These are phyloP conservation scores for Characodon lateralis DNA, from an alignment of 2,797 vertebrate genomes.

Conservation along the genomic window DNA sequence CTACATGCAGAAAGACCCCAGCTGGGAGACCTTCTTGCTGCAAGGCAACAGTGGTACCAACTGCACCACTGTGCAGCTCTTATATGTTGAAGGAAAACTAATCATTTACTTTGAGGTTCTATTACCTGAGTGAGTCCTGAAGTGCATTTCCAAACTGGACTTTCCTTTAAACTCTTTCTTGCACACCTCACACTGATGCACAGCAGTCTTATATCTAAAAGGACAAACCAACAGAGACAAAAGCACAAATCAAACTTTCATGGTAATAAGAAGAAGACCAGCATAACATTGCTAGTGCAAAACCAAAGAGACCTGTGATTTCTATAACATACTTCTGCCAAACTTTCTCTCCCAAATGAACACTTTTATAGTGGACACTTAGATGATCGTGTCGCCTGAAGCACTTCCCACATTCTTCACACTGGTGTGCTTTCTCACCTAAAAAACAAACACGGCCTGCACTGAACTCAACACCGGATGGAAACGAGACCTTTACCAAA, in stretches of 20 bases:
- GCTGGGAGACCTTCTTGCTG: too few relatives aligned
- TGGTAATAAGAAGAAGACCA: neutral
- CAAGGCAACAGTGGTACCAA: too few relatives aligned
- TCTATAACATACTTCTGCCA: slow-evolving; percentile 91
- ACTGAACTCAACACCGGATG: neutral
- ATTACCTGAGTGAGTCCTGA: slow-evolving; percentile 97
- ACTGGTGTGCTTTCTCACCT: slow-evolving; percentile 98
- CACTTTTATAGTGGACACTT: slow-evolving; percentile 95
- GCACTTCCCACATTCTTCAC: slow-evolving; percentile 98
- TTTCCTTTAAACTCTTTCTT: slow-evolving; percentile 99
- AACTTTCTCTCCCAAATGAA: slow-evolving; percentile 96
- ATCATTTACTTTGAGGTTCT: neutral
- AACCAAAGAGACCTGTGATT: neutral
- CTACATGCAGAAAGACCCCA: too few relatives aligned
- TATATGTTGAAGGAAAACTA: neutral
- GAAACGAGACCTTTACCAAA: neutral
- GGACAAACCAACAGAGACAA: neutral
- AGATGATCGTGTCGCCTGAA: slow-evolving; percentile 96
- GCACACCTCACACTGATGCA: slow-evolving; percentile 98
- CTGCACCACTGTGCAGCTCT: too few relatives aligned
- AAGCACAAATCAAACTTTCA: neutral
- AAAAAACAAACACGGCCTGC: slow-evolving; percentile 1
- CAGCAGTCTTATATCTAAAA: slow-evolving; percentile 93
- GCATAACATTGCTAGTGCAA: neutral
- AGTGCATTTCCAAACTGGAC: slow-evolving; percentile 98